Evolutionary conservation across 2,888 invertebrate species (phyloP), one percentile per base, ranked within the genome.

Genomic region (Pantelozetes paolii): DNA sequence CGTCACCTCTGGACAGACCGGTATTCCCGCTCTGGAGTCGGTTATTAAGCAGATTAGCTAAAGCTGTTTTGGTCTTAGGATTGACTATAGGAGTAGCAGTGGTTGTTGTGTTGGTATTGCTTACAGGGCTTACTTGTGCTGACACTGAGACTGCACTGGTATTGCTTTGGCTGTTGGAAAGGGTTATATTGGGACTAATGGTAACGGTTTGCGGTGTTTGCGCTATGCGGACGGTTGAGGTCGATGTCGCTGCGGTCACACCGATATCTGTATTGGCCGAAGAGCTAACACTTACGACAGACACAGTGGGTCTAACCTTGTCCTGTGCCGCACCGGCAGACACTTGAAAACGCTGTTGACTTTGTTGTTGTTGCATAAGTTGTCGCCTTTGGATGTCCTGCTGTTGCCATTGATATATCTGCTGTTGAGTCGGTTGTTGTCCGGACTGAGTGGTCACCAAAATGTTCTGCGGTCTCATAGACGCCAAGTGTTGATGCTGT

Each of bases 31-130:
- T 64, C 71, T 64, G 88, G 74, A 90, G 82, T 69, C 94, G 86
- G 80, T 89, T 94, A 80, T 90, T 94, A 76, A 96, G 85, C 91
- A 96, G 92, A 82, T 95, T 94, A 20, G 95, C 95, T 74, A 97
- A 85, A 0, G 96, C 96, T 0, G 95, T 95, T 85, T 96, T 97
- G 2, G 94, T 93, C 84, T 93, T 93, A 0, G 90, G 88, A 80
- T 91, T 91, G 71, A 93, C 92, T 54, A 80, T 79, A 32, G 78
- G 70, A 26, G 77, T 42, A 72, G 64, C 50, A 71, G 54, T 28
- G 70, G 67, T 48, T 72, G 76, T 50, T 76, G 76, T 40, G 76
- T 75, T 50, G 74, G 76, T 32, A 73, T 76, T 30, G 73, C 59
- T 59, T 75, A 57, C 72, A 59, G 57, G 36, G 30, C 15, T 50